Evolutionary conservation across 2,888 invertebrate species (phyloP).

Genomic region (Alloscopus bannaensis): DNA sequence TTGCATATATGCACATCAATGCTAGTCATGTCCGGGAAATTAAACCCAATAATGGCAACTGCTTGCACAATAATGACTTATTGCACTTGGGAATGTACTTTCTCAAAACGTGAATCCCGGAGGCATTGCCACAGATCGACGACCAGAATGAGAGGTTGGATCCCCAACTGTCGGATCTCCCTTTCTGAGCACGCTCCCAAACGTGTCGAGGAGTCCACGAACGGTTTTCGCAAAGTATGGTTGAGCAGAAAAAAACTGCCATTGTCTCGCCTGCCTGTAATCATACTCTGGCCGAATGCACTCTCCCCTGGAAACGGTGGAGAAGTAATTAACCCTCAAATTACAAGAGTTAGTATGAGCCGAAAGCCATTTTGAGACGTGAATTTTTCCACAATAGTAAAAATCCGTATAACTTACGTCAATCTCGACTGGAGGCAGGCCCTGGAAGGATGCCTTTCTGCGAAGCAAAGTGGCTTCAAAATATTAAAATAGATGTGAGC

Average conservation of each 20-base stretch:
- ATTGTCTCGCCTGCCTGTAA: conserved; percentile 56
- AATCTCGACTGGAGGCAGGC: conserved; percentile 75
- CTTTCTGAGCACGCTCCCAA: conserved; percentile 31
- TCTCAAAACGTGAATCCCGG: conserved; percentile 49
- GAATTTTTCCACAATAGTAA: too few relatives aligned
- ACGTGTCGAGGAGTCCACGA: conserved; percentile 42
- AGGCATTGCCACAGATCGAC: conserved; percentile 36
- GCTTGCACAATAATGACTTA: too few relatives aligned
- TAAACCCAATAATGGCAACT: too few relatives aligned
- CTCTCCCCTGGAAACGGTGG: conserved; percentile 67
- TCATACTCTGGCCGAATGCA: conserved; percentile 69
- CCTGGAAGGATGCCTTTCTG: conserved; percentile 79
- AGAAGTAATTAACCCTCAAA: too few relatives aligned
- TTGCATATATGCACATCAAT: too few relatives aligned
- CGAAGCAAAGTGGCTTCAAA: conserved; percentile 84
- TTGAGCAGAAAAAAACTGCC: conserved; percentile 73
- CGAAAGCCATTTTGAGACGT: too few relatives aligned
- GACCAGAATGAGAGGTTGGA: conserved; percentile 40
- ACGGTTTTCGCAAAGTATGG: conserved; percentile 69
- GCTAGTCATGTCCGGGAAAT: too few relatives aligned
- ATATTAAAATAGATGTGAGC: conserved; percentile 85
- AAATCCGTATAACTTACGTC: conserved; percentile 72
- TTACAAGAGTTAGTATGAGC: too few relatives aligned
- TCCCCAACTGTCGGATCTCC: conserved; percentile 32
- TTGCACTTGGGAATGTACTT: background rate